Percentiles rank a stretch among this genome's conserved stretches.
These are phyloP conservation scores for Andrena bicolor DNA, from an alignment of 2,888 invertebrate species.

Conservation along the genomic window DNA sequence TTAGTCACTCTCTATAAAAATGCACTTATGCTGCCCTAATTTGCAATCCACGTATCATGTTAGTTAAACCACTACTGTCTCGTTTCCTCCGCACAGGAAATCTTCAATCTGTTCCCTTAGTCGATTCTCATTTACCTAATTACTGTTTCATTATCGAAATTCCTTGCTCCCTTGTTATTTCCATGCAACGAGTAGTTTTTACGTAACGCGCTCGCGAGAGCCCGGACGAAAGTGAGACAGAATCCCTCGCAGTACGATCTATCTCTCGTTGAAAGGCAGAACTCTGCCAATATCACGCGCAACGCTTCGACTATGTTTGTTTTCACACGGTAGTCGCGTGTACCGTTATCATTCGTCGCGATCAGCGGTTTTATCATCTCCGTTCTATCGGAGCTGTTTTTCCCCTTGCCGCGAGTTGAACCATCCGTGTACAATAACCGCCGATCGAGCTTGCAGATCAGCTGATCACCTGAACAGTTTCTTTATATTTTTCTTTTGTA, in stretches of 20 bases:
- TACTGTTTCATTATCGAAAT: slow-evolving; percentile 4
- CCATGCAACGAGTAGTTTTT: not conserved
- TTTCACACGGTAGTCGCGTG: slow-evolving; percentile 40
- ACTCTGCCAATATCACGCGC: not conserved
- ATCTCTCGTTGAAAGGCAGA: slow-evolving; percentile 16
- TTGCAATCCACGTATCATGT: not conserved
- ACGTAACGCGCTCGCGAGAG: not conserved
- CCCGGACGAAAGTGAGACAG: not conserved
- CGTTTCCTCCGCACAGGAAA: not conserved
- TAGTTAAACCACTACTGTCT: not conserved
- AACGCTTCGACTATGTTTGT: slow-evolving; percentile 14
- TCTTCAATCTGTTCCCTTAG: not conserved
- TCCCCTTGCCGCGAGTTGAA: slow-evolving; percentile 5
- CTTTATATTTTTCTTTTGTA: too few species aligned
- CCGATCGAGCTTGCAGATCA: not conserved
- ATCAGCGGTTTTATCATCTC: slow-evolving; percentile 52
- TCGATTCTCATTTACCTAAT: not conserved
- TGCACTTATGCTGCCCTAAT: not conserved
- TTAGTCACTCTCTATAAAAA: not conserved
- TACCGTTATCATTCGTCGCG: slow-evolving; percentile 49
- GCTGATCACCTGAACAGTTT: too few species aligned
- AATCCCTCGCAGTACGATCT: not conserved
- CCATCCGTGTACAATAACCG: not conserved
- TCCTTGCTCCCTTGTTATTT: not conserved
- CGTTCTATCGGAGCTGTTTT: slow-evolving; percentile 35